phyloP scores from a whole-genome alignment of 2,888 invertebrate genomes.

The Prosopocoilus inquinatus region DNA sequence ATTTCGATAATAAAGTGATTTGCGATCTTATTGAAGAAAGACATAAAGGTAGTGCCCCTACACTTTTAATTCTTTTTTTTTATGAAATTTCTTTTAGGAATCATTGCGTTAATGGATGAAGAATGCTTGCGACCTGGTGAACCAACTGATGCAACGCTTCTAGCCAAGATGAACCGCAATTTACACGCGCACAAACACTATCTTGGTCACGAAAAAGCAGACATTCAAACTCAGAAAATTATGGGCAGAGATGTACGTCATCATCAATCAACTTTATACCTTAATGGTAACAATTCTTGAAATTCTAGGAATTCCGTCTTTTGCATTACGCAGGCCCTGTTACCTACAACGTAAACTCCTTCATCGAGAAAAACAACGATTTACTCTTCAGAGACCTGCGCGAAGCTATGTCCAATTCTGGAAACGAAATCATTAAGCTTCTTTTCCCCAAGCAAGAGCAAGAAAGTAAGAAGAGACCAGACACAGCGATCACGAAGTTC shows the following conservation, averaged over 20 bases:
- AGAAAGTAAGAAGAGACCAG: slow-evolving; percentile 77
- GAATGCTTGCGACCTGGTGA: slow-evolving; percentile 91
- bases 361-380: slow-evolving; percentile 93
- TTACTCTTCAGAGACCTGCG: slow-evolving; percentile 84
- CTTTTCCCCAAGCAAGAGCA: slow-evolving; percentile 67
- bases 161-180: slow-evolving; percentile 75
- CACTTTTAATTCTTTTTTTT: not conserved
- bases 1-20: slow-evolving; percentile 91
- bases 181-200: slow-evolving; percentile 78
- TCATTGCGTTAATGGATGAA: slow-evolving; percentile 84
- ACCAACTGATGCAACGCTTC: slow-evolving; percentile 76
- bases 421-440: slow-evolving; percentile 61
- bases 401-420: slow-evolving; percentile 74
- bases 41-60: slow-evolving; percentile 64
- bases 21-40: slow-evolving; percentile 90
- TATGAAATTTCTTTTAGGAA: slow-evolving; percentile 53
- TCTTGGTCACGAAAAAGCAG: slow-evolving; percentile 77
- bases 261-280: not conserved
- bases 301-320: slow-evolving; percentile 77
- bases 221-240: slow-evolving; percentile 75
- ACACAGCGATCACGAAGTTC: slow-evolving; percentile 89
- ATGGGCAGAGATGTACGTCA: slow-evolving; percentile 76
- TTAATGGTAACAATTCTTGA: not conserved
- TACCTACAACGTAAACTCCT: slow-evolving; percentile 82
- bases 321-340: slow-evolving; percentile 93